phyloP scores from a whole-genome alignment of 2,797 vertebrate species.

The Syngnathus rostellatus region DNA sequence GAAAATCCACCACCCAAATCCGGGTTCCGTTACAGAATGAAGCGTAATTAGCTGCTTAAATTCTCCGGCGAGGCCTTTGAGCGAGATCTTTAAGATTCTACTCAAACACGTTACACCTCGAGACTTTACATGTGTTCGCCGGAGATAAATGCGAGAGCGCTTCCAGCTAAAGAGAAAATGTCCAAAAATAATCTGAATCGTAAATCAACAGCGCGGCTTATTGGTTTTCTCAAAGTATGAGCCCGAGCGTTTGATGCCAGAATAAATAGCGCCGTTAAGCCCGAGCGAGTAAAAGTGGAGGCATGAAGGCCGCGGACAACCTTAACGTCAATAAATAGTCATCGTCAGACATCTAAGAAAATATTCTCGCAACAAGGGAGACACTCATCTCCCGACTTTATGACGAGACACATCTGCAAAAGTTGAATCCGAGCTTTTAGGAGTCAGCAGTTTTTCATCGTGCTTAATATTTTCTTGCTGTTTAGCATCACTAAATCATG shows the following conservation, averaged over 20 bases:
- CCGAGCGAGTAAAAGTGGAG: slow-evolving; percentile 44
- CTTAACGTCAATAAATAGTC: slow-evolving; percentile 53
- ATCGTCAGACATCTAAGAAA: slow-evolving; percentile 53
- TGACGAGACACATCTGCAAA: slow-evolving; percentile 29
- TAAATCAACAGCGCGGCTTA: slow-evolving; percentile 48
- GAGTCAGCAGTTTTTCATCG: slow-evolving; percentile 8
- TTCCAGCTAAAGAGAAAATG: slow-evolving; percentile 29
- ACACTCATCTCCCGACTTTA: slow-evolving; percentile 45
- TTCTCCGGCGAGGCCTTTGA: slow-evolving; percentile 41
- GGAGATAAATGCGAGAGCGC: slow-evolving; percentile 23
- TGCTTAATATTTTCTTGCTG: slow-evolving; percentile 3
- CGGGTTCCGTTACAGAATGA: slow-evolving; percentile 64
- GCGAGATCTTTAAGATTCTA: slow-evolving; percentile 24
- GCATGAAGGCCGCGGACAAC: slow-evolving; percentile 46
- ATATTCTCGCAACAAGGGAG: slow-evolving; percentile 27
- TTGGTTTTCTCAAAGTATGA: slow-evolving; percentile 40
- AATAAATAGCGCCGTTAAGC: slow-evolving; percentile 48
- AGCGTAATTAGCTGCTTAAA: slow-evolving; percentile 70
- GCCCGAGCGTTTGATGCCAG: slow-evolving; percentile 36
- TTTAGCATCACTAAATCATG: slow-evolving; percentile 4
- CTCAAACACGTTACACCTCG: slow-evolving; percentile 21
- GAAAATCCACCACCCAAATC: slow-evolving; percentile 64
- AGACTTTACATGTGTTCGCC: slow-evolving; percentile 30
- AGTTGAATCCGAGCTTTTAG: slow-evolving; percentile 4
- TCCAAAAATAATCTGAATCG: slow-evolving; percentile 15